Evolutionary conservation across 1,140 invertebrate species (phyloP).

Genomic region (Amyelois transitella): DNA sequence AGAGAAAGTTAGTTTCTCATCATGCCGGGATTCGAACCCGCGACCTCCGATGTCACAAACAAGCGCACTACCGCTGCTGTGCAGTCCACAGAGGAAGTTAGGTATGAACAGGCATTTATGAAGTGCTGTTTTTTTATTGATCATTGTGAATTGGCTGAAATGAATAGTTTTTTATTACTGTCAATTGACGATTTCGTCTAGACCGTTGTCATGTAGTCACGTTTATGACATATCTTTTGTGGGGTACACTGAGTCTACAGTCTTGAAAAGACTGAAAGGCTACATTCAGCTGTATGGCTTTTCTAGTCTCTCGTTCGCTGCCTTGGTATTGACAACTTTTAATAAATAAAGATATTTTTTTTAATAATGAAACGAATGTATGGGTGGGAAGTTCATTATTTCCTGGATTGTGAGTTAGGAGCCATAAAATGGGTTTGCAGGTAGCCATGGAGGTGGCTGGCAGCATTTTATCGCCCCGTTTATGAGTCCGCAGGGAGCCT

Average conservation of each 20-base stretch:
- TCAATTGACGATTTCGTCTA: too few relatives aligned
- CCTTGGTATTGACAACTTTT: neutral
- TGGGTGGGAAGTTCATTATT: constrained; percentile 8
- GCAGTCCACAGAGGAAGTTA: too few relatives aligned
- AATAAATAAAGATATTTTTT: neutral
- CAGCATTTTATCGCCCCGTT: constrained; percentile 44
- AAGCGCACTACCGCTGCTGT: too few relatives aligned
- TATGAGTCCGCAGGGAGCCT: constrained; percentile 33
- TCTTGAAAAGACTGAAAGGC: too few relatives aligned
- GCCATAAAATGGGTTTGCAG: constrained; percentile 39
- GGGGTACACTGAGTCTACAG: too few relatives aligned
- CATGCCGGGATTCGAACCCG: too few relatives aligned
- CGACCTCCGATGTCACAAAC: too few relatives aligned
- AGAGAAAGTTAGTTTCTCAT: too few relatives aligned
- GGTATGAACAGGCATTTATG: neutral
- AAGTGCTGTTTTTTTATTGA: neutral
- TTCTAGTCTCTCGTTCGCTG: too few relatives aligned
- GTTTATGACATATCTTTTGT: too few relatives aligned
- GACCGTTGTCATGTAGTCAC: too few relatives aligned
- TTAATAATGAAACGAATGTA: neutral
- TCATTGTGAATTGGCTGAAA: neutral
- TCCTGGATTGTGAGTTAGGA: constrained; percentile 16
- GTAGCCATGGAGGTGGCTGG: constrained; percentile 36
- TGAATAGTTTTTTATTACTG: neutral
- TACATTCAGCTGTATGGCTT: too few relatives aligned